These are phyloP conservation scores for Acanthosepion pharaonis DNA, from an alignment of 2,888 invertebrate genomes.

Conservation along the genomic window DNA sequence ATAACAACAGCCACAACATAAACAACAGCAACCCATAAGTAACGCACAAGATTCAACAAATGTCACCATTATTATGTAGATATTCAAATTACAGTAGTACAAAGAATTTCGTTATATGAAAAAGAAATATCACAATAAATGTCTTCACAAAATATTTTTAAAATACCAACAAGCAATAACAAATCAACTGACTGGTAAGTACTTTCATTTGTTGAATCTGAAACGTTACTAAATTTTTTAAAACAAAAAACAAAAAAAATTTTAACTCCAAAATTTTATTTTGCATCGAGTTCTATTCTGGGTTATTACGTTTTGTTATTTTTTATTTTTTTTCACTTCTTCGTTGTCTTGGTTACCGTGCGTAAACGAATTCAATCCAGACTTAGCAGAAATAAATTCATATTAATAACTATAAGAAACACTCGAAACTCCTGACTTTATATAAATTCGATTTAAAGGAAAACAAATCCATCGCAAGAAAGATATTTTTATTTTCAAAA, in stretches of 20 bases:
- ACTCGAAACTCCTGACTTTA: neutral
- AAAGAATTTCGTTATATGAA: no score
- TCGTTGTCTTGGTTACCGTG: neutral
- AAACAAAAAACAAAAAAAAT: no score
- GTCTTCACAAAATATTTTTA: neutral
- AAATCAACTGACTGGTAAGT: neutral
- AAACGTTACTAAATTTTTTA: no score
- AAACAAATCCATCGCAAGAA: neutral
- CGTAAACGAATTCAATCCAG: no score
- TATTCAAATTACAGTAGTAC: no score
- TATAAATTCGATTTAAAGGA: neutral
- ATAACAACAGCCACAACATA: no score
- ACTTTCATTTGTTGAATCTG: neutral
- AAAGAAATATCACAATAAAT: neutral
- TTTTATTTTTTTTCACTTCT: neutral
- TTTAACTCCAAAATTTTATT: neutral
- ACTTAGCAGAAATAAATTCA: no score
- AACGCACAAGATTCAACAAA: no score
- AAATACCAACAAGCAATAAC: neutral
- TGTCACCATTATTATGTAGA: no score
- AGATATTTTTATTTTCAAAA: neutral
- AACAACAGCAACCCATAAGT: no score
- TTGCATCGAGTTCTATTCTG: neutral
- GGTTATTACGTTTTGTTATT: neutral
- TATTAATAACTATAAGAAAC: neutral